These are phyloP conservation scores for Synergus japonicus DNA, from an alignment of 2,888 invertebrate genomes.

Conservation along the genomic window DNA sequence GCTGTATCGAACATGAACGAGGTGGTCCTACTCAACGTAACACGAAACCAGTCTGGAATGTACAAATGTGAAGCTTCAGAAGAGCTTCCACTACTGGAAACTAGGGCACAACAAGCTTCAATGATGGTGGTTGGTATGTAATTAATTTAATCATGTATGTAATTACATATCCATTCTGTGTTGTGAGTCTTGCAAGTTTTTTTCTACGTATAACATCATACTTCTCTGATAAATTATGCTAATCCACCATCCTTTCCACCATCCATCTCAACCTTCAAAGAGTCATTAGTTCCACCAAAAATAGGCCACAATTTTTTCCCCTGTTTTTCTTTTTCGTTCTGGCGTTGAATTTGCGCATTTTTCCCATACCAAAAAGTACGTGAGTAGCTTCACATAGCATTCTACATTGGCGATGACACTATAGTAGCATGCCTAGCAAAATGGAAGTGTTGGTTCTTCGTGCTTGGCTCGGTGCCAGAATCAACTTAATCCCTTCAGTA, in stretches of 20 bases:
- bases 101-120: conserved; percentile 81
- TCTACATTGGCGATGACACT: background rate
- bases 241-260: too few species aligned
- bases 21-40: conserved; percentile 84
- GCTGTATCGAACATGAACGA: conserved; percentile 84
- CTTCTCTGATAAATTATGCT: too few species aligned
- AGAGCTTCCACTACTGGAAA: conserved; percentile 85
- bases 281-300: background rate
- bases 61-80: conserved; percentile 88
- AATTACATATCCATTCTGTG: background rate
- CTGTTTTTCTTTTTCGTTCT: background rate
- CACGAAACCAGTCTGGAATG: conserved; percentile 82
- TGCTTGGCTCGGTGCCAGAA: conserved; percentile 9
- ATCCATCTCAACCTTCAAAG: background rate
- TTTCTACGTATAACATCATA: background rate
- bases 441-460: conserved; percentile 3
- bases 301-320: background rate
- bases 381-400: background rate
- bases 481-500: conserved; percentile 8
- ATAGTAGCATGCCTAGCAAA: background rate
- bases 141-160: conserved; percentile 14
- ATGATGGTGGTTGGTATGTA: conserved; percentile 85
- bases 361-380: background rate
- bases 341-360: background rate
- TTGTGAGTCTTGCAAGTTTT: background rate